Evolutionary conservation across 2,797 vertebrate genomes (phyloP), one percentile per base, ranked within the genome.

Genomic region (Sternarchorhynchus goeldii): DNA sequence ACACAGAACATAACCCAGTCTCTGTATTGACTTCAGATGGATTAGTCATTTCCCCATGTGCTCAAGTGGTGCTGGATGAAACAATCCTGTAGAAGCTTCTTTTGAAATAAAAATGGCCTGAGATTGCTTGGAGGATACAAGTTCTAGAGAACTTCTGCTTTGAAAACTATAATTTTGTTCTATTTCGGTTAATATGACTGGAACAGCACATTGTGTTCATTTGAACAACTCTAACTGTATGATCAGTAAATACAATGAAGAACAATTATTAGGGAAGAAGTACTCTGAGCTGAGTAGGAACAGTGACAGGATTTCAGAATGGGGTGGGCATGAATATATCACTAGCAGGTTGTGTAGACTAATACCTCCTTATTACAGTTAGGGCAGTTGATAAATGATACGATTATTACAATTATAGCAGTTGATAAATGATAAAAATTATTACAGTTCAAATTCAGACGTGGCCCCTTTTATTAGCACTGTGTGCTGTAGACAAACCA

Each of bases 61-160:
- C 45, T 69, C 69, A 74, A 50, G 76, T 36, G 29, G 34, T 81
- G 64, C 21, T 81, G 68, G 62, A 74, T 68, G 50, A 78, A 81
- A 81, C 71, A 81, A 70, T 74, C 20, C 21, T 34, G 10, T 63
- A 20, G 64, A 65, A 25, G 45, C 53, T 70, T 75, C 36, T 39
- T 65, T 64, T 53, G 72, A 82, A 78, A 66, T 41, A 66, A 71
- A 70, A 71, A 71, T 31, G 68, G 17, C 32, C 53, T 16, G 10
- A 57, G n/a, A 57, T 71, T 71, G 68, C 68, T 57, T 7, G 29
- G 31, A 70, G 31, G 53, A 34, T 57, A 31, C 18, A 50, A 50
- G 45, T 71, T 71, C 31, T 57, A 31, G 31, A 57, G 53, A 57
- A 57, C 25, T 57, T 55, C 31, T 29, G 55, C 67, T 69, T 69